Base-by-base conservation (phyloP, 2,888 invertebrate genomes). In the Agriopis leucophaearia region DNA sequence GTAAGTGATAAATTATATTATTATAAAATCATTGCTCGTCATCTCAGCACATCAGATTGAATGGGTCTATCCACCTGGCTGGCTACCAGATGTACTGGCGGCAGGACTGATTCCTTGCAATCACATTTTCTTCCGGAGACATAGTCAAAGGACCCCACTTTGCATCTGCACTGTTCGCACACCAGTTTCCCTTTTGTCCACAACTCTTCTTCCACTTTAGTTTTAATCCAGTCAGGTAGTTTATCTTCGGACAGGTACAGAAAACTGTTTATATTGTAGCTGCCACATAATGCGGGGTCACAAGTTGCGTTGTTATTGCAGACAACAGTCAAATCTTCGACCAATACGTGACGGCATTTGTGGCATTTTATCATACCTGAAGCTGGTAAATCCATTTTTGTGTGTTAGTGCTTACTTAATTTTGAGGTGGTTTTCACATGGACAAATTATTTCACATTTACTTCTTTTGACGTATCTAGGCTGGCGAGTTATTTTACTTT, bases 121-220 rank as follows among this genome's bases (percentile, higher is more conserved):
- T 88, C 85, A 85, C 96, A 96, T 85, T 95, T 95, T 76, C 92
- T 88, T 36, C 96, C 95, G 2, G 95, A 94, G 36, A 96, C 87
- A 86, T 95, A 96, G 86, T 96, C 95, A 83, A 96, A 96, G 7
- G 95, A 94, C 9, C 96, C 96, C 40, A 96, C 89, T 86, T 95
- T 93, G 45, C 91, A 90, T 51, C 94, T 88, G 85, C 96, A 96
- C 70, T 94, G 88, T 66, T 89, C 92, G 85, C 96, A 96, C 70
- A 94, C 92, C 40, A 96, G 81, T 88, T 95, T 95, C n/a, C 96
- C 96, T 83, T 95, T 96, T 0, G 94, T 94, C 96, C 96, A 96
- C 58, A 94, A 87, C 72, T 95, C 94, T 65, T 89, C 85, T 80
- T 95, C 94, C 48, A 96, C 83, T 80, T 87, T 90, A 38, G 74